Conservation (phyloP, 2,113 vertebrate genomes). For the Atlantisia rogersi region DNA sequence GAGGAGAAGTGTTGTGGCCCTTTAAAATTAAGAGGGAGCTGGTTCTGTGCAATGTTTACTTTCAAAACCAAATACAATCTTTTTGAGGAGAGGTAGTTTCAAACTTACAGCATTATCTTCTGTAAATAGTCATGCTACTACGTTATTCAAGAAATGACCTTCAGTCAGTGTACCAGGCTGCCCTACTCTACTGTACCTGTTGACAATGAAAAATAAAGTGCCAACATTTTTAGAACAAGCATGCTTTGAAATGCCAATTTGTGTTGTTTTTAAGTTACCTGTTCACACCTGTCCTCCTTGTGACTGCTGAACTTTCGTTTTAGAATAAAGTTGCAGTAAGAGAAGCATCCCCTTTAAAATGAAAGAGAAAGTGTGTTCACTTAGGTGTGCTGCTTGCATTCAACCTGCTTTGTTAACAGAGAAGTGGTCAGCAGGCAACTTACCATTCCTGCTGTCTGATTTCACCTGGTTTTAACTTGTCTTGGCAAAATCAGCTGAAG, state of each 20-base stretch:
- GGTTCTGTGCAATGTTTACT: background rate
- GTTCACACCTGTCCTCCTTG: background rate
- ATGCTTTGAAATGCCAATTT: background rate
- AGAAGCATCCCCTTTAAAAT: background rate
- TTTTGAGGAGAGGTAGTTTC: background rate
- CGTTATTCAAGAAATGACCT: background rate
- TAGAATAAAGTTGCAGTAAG: background rate
- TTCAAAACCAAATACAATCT: background rate
- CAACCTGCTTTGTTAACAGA: background rate
- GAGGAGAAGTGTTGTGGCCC: background rate
- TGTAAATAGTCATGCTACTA: no score
- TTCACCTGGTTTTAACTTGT: background rate
- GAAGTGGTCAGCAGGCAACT: background rate
- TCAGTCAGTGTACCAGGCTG: background rate
- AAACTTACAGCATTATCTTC: background rate
- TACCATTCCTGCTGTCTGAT: background rate
- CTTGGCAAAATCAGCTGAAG: background rate
- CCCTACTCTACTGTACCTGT: background rate
- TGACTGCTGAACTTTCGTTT: background rate
- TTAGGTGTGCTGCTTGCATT: background rate
- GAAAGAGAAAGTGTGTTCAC: background rate
- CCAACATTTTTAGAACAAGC: background rate
- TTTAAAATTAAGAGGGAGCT: background rate
- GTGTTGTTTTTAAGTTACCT: background rate
- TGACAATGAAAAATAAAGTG: background rate